Percentiles rank a stretch among this genome's conserved stretches.
These are phyloP conservation scores for Amphiura filiformis DNA, from an alignment of 35 echinoderm and acorn worm genomes.

Conservation along the genomic window DNA sequence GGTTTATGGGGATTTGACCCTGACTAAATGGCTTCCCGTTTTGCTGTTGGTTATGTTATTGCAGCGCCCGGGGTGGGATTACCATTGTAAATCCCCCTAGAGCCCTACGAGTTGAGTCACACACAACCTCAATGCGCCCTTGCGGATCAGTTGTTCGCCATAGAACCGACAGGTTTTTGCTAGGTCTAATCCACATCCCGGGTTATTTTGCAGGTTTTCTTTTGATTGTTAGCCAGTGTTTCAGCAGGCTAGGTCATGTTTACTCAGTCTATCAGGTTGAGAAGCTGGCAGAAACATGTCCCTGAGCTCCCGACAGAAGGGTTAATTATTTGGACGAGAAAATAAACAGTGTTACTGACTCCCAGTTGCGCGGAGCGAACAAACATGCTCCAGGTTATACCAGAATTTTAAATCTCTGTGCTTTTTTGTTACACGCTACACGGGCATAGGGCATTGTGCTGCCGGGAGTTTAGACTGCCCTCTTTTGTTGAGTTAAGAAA, in stretches of 20 bases:
- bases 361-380: not conserved
- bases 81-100: not conserved
- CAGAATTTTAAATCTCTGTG: not conserved
- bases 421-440: not conserved
- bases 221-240: not conserved
- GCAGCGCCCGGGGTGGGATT: not conserved
- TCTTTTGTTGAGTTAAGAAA: not conserved
- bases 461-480: not conserved
- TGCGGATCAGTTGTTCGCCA: not conserved
- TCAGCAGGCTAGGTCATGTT: not conserved
- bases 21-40: constrained; percentile 7
- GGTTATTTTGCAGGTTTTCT: not conserved
- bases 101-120: constrained; percentile 6
- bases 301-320: not conserved
- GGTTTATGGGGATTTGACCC: constrained; percentile 2
- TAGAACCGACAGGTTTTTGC: not conserved
- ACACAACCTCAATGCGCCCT: not conserved
- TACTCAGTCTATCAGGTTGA: not conserved
- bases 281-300: constrained; percentile 1
- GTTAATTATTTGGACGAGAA: constrained; percentile 11
- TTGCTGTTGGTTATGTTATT: not conserved
- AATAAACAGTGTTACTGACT: constrained; percentile 11
- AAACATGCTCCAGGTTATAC: not conserved
- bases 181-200: not conserved
- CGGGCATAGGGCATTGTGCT: not conserved